Base-by-base conservation (phyloP, 1,140 invertebrate species). In the Orius laevigatus region DNA sequence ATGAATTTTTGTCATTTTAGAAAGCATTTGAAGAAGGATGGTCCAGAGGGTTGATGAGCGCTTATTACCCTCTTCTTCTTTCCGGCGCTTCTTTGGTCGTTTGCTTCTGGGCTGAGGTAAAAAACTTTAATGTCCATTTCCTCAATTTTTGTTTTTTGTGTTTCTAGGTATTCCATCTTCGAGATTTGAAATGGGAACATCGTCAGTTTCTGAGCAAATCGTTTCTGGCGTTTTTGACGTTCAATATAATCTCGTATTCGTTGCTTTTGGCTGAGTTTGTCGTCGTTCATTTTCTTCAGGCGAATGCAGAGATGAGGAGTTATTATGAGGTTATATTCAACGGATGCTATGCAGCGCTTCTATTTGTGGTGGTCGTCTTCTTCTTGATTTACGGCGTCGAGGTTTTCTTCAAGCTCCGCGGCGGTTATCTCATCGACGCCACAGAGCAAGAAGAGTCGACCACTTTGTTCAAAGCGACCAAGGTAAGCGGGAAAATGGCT, bases 301-400 rank as follows among this genome's bases (percentile, higher is more conserved):
- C 74, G 0, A 35, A 63, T 70, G 48, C 41, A 38, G 68, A 75
- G 58, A 71, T 75, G 57, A 74, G 72, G 74, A 76, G 70, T 52
- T 83, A 81, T 59, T 81, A 84, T 59, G 74, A 77, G 46, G 82
- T 86, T 60, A 72, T 93, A 5, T 93, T 92, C 65, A 90, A 92
- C 64, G 84, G 86, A 5, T 89, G 85, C 62, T 93, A 93, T 64
- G 90, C 89, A 10, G 77, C 86, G 9, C 69, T 94, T 10, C 72
- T 94, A 35, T 81, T 93, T 57, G 82, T 93, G 45, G 85, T 90
- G 19, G 86, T 94, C 18, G 71, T 92, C 5, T 91, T 93, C 66
- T 94, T 93, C 65, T 73, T 95, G 31, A 89, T 93, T 47, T 95
- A 94, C 65, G 90, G 90, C 18, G 83, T 93, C 8, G 87, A 93